Base-by-base conservation (phyloP, 2,888 invertebrate species). In the Oscheius sp. region DNA sequence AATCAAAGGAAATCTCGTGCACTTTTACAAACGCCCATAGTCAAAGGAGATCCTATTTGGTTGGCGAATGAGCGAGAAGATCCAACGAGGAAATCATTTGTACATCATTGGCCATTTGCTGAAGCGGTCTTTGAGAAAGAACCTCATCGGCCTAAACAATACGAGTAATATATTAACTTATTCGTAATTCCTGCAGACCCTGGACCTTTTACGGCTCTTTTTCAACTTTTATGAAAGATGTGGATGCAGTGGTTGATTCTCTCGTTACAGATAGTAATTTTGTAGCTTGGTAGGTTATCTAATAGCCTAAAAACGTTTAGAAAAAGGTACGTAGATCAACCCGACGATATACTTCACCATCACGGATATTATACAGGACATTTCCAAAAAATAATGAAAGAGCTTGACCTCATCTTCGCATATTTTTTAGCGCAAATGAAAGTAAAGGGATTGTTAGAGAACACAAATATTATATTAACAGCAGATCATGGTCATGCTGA, bases 401-500 rank as follows among this genome's bases (percentile, higher is more conserved):
- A 76, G 17, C 70, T 88, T 38, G 87, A 88, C 73, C 63, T 69
- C 17, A 45, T 84, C 3, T 77, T 87, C 26, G 86, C 86, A 4
- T 86, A 86, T 77, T 69, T 88, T 6, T 67, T 87, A 24, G 51
- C 83, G 14, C 64, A 78, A 33, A 14, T 54, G 24, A 30, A 72
- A 33, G 71, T 68, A 9, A 47, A 65, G 24, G 71, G 81, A 38
- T 70, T 87, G 28, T 70, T 83, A 4, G 69, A 85, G 2, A 72
- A 74, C 0, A 76, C 86, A 20, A 87, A 88, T 74, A 80, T 88
- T 12, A 86, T 88, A 54, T 71, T 88, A 2, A 87, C 87, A 22
- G 87, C 87, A 74, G 88, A 88, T 77, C 88, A 88, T 81, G 88
- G 88, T 1, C 87, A 87, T 82, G 72, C 75, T 1, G 71, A 79